phyloP scores from a whole-genome alignment of 2,797 vertebrate species.

The Hippopotamyrus pictus region DNA sequence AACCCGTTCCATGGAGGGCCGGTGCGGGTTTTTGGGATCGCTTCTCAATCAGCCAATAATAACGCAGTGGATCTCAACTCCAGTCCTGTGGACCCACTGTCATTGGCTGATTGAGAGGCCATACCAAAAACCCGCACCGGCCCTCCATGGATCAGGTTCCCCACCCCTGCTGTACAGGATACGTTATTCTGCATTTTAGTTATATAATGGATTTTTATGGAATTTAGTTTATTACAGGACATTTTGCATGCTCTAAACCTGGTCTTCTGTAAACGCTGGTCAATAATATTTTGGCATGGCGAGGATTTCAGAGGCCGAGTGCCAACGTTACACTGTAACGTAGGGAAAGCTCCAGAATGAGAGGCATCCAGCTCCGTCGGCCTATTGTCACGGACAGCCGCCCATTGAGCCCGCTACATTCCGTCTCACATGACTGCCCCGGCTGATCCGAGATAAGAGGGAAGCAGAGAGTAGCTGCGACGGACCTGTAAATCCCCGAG shows the following conservation, averaged over 20 bases:
- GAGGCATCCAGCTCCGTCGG: not conserved
- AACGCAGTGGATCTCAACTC: too few species aligned
- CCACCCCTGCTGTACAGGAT: not conserved
- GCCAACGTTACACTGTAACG: not conserved
- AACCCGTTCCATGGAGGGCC: too few species aligned
- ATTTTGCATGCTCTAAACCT: not conserved
- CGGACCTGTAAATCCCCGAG: not conserved
- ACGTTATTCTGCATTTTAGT: not conserved
- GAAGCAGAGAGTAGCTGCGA: not conserved
- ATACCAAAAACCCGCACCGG: too few species aligned
- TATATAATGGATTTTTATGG: not conserved
- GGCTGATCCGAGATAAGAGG: slow-evolving; percentile 53
- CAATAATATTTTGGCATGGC: not conserved
- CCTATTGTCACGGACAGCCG: not conserved
- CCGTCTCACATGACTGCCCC: slow-evolving; percentile 62
- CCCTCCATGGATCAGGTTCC: too few species aligned
- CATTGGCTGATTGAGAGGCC: too few species aligned
- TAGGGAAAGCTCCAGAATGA: not conserved
- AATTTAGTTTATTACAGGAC: not conserved
- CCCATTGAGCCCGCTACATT: slow-evolving; percentile 47
- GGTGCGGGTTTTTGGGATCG: too few species aligned
- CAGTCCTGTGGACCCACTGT: too few species aligned
- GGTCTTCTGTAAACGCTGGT: not conserved
- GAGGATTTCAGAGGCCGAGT: not conserved
- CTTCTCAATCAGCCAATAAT: too few species aligned